Percentiles rank a stretch among this genome's conserved stretches.
These are phyloP conservation scores for Drosophila kanapiae DNA, from an alignment of 1,140 invertebrate genomes.

Conservation along the genomic window DNA sequence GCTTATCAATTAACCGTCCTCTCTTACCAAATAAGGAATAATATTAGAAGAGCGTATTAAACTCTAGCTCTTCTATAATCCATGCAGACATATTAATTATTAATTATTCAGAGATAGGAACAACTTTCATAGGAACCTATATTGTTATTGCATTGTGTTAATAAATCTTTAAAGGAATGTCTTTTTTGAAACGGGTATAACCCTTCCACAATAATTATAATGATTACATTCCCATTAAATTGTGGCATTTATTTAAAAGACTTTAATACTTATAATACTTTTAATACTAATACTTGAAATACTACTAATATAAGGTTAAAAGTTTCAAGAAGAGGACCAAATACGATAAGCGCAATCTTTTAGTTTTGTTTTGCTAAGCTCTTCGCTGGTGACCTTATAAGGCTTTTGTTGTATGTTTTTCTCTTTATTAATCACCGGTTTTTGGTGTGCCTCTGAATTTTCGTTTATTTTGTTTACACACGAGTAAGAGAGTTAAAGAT, in stretches of 20 bases:
- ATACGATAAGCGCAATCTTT: background rate
- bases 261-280: no score
- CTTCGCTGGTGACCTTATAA: background rate
- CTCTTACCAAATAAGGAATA: slow-evolving; percentile 2
- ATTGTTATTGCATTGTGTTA: no score
- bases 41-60: background rate
- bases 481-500: background rate
- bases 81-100: no score
- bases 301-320: no score
- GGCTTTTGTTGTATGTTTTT: background rate
- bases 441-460: background rate
- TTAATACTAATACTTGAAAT: no score
- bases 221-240: no score
- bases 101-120: no score
- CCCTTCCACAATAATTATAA: no score
- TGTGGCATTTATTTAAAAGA: no score
- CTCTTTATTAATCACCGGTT: background rate
- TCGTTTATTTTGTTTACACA: background rate
- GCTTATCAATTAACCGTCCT: slow-evolving; percentile 1
- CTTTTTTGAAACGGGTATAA: no score
- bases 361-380: slow-evolving; percentile 9
- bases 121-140: no score
- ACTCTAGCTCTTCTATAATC: background rate
- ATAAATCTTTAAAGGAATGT: no score
- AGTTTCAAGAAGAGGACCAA: background rate